These are phyloP conservation scores for Holacanthella duospinosa DNA, from an alignment of 2,888 invertebrate species.

Conservation along the genomic window DNA sequence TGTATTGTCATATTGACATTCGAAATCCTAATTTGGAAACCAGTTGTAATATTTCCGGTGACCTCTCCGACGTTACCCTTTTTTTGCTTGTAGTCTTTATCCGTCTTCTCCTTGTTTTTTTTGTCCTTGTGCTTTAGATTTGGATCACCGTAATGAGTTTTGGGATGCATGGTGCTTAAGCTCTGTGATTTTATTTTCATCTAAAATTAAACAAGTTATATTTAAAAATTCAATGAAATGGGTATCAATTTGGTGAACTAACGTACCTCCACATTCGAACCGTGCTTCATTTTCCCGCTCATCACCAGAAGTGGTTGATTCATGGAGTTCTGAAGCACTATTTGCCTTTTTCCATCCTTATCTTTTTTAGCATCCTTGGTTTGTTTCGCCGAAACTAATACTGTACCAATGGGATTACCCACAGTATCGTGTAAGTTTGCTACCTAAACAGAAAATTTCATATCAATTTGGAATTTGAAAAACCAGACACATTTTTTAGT, in stretches of 20 bases:
- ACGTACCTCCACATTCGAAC: background rate
- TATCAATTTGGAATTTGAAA: background rate
- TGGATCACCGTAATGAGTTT: background rate
- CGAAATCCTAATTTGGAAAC: background rate
- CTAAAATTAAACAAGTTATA: background rate
- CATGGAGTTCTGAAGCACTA: background rate
- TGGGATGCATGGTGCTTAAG: background rate
- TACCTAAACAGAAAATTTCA: background rate
- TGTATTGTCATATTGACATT: background rate
- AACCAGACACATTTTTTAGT: background rate
- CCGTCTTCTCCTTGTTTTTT: background rate
- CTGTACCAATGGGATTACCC: background rate
- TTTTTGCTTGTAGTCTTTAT: background rate
- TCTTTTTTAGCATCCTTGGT: background rate
- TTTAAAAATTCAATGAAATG: background rate
- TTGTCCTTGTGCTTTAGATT: background rate
- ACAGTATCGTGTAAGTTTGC: background rate
- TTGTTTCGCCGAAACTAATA: background rate
- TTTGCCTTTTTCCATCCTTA: background rate
- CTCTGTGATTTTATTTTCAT: conserved; percentile 2
- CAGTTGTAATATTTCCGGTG: background rate
- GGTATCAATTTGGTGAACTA: background rate
- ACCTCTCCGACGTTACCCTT: background rate
- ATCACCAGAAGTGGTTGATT: background rate
- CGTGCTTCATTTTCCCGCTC: conserved; percentile 2